Percentiles rank a stretch among this genome's conserved stretches.
Conservation (phyloP, 2,797 vertebrate species). For the Sparidentex hasta region DNA sequence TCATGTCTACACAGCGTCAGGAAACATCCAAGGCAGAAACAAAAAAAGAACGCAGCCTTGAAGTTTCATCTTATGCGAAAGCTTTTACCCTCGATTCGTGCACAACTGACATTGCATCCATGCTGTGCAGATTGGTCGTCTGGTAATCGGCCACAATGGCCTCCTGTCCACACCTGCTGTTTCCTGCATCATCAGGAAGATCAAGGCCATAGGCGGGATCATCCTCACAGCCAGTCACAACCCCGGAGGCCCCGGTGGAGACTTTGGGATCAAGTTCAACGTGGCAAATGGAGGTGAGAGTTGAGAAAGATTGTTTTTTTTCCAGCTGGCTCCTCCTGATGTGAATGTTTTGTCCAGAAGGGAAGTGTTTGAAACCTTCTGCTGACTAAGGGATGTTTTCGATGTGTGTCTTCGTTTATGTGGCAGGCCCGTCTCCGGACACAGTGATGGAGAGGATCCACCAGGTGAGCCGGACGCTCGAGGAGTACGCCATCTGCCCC, state of each 20-base stretch:
- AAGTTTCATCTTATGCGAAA: not conserved
- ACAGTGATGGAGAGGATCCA: slow-evolving; percentile 95
- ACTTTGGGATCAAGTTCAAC: slow-evolving; percentile 99
- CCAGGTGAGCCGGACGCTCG: slow-evolving; percentile 97
- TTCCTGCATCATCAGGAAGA: slow-evolving; percentile 98
- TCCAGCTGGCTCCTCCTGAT: not conserved
- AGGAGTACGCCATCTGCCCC: slow-evolving; percentile 96
- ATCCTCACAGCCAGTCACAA: slow-evolving; percentile 98
- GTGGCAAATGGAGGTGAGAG: slow-evolving; percentile 95
- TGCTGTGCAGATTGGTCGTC: slow-evolving; percentile 91
- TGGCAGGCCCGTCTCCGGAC: slow-evolving; percentile 93
- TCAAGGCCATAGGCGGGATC: slow-evolving; percentile 98
- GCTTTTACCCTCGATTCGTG: slow-evolving; percentile 1
- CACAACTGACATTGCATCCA: slow-evolving; percentile 1
- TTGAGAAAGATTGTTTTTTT: not conserved
- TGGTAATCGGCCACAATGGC: slow-evolving; percentile 97
- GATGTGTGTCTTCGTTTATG: not conserved
- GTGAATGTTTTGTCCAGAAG: not conserved
- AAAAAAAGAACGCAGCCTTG: not conserved
- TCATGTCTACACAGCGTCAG: not conserved
- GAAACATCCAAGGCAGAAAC: not conserved
- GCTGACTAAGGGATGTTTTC: not conserved
- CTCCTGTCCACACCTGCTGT: slow-evolving; percentile 98
- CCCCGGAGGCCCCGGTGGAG: slow-evolving; percentile 95
- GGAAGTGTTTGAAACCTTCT: not conserved